phyloP scores from a whole-genome alignment of 1,140 invertebrate species.

The Maconellicoccus hirsutus region DNA sequence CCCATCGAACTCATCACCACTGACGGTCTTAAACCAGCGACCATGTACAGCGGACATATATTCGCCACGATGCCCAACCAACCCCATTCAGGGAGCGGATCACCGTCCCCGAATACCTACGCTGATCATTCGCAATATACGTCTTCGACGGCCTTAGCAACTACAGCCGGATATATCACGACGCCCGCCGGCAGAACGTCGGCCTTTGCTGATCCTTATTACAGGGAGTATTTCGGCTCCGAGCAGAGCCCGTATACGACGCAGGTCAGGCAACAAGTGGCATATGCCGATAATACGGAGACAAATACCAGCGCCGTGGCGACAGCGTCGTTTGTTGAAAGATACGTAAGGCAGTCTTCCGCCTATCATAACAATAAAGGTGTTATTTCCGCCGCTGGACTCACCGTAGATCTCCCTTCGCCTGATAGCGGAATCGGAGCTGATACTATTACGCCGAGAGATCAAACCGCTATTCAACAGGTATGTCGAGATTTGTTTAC shows the following conservation, averaged over 20 bases:
- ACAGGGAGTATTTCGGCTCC: constrained; percentile 40
- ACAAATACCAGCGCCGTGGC: constrained; percentile 32
- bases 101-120: constrained; percentile 45
- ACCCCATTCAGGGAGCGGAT: constrained; percentile 34
- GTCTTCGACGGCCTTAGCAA: constrained; percentile 39
- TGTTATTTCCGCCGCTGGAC: constrained; percentile 46
- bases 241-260: constrained; percentile 41
- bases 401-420: constrained; percentile 81
- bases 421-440: constrained; percentile 85
- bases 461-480: constrained; percentile 77
- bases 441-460: constrained; percentile 77
- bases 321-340: constrained; percentile 41
- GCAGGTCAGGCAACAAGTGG: constrained; percentile 40
- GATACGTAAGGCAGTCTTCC: constrained; percentile 42
- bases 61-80: constrained; percentile 35
- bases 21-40: constrained; percentile 40
- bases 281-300: constrained; percentile 38
- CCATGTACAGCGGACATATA: constrained; percentile 36
- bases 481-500: constrained; percentile 41
- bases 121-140: constrained; percentile 40
- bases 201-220: constrained; percentile 38
- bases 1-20: constrained; percentile 42
- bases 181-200: constrained; percentile 30
- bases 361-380: constrained; percentile 41
- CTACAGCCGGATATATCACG: constrained; percentile 35